Percentiles rank a stretch among this genome's conserved stretches.
These are phyloP conservation scores for Eulimnadia texana DNA, from an alignment of 1,140 invertebrate species.

Conservation along the genomic window DNA sequence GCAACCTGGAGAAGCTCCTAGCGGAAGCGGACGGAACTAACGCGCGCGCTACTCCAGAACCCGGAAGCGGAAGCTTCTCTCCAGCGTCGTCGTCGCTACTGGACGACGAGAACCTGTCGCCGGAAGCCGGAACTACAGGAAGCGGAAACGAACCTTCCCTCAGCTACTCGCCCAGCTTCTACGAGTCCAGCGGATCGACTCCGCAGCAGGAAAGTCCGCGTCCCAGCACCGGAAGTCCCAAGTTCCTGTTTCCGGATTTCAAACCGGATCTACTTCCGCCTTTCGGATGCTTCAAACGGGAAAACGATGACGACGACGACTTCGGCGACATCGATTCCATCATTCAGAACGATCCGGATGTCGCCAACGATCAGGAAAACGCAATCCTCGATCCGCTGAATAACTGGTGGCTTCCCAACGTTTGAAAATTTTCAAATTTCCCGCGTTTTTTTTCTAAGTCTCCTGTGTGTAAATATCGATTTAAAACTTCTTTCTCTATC, in stretches of 20 bases:
- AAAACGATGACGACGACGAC: not conserved
- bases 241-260: not conserved
- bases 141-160: not conserved
- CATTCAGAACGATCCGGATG: not conserved
- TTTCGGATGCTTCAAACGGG: not conserved
- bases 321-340: not conserved
- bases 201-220: not conserved
- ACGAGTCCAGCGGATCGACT: not conserved
- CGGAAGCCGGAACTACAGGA: not conserved
- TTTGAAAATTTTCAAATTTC: too few species aligned
- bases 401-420: constrained; percentile 7
- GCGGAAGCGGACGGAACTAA: constrained; percentile 10
- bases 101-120: constrained; percentile 3
- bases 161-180: constrained; percentile 1
- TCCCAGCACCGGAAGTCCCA: not conserved
- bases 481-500: too few species aligned
- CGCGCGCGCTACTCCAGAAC: not conserved
- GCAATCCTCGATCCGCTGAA: not conserved
- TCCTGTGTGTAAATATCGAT: too few species aligned
- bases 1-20: constrained; percentile 31
- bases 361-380: not conserved
- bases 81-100: not conserved
- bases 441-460: too few species aligned
- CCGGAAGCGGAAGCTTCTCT: not conserved
- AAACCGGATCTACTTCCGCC: not conserved